Conservation (phyloP, 2,113 vertebrate species). For the Peromyscus californicus region DNA sequence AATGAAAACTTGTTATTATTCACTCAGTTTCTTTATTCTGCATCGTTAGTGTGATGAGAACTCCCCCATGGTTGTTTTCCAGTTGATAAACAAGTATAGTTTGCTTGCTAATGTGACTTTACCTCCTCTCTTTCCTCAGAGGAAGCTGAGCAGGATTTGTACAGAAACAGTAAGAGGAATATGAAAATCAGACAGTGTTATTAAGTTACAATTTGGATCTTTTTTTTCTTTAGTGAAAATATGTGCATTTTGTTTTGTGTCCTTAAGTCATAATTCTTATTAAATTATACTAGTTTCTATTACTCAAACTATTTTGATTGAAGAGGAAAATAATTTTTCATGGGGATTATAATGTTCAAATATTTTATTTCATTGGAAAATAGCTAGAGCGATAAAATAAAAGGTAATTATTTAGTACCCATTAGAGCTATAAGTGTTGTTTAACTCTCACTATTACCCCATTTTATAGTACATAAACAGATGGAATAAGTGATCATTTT, state of each 20-base stretch:
- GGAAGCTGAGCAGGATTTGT: conserved; percentile 1
- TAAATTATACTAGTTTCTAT: conserved; percentile 20
- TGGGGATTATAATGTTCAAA: neutral
- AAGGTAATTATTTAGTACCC: conserved; percentile 12
- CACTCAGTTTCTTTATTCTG: neutral
- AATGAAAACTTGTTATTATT: neutral
- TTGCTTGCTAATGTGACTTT: neutral
- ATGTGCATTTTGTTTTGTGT: conserved; percentile 24
- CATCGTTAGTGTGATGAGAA: neutral
- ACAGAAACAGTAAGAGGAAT: neutral
- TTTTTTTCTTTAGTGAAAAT: conserved; percentile 43
- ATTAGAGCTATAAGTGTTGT: neutral
- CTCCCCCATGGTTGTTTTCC: neutral
- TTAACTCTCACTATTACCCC: neutral
- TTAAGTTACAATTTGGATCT: neutral
- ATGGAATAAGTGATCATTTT: neutral
- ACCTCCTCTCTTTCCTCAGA: neutral
- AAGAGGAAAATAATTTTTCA: conserved; percentile 48
- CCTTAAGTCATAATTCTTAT: neutral
- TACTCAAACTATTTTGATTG: conserved; percentile 46
- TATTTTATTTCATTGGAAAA: conserved; percentile 42
- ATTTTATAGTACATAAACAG: neutral
- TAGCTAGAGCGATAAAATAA: neutral
- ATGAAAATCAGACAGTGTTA: neutral
- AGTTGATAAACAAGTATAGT: neutral